phyloP scores from a whole-genome alignment of 2,797 vertebrate genomes.

The Hydrolagus colliei region DNA sequence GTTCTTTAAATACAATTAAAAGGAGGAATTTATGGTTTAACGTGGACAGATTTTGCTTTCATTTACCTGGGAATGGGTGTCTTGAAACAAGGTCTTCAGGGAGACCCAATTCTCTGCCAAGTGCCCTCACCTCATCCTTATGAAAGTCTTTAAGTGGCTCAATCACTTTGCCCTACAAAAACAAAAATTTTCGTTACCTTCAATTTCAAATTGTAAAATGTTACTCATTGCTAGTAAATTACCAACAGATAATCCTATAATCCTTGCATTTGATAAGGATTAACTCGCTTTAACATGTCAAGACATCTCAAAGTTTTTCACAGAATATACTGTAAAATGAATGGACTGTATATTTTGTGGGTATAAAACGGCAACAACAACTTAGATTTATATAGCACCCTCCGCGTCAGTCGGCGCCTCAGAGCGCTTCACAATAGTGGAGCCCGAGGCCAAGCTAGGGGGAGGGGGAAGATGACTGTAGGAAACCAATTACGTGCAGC shows the following conservation, averaged over 20 bases:
- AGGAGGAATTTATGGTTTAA: background rate
- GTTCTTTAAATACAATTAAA: background rate
- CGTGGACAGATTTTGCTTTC: background rate
- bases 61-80: conserved; percentile 89
- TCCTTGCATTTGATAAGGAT: background rate
- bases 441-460: too few relatives aligned
- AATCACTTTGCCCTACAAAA: conserved; percentile 85
- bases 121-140: conserved; percentile 90
- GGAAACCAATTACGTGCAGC: too few relatives aligned
- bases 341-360: too few relatives aligned
- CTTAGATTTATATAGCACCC: too few relatives aligned
- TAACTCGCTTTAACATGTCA: background rate
- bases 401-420: too few relatives aligned
- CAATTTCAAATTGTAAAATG: too few relatives aligned
- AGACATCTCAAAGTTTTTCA: background rate
- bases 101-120: conserved; percentile 87
- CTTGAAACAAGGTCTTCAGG: conserved; percentile 89
- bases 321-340: too few relatives aligned
- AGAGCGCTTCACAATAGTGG: too few relatives aligned
- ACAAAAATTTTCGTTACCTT: background rate
- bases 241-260: background rate
- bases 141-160: conserved; percentile 97
- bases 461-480: too few relatives aligned
- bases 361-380: too few relatives aligned
- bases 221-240: too few relatives aligned